Evolutionary conservation across 1,140 invertebrate species (phyloP).

Genomic region (Monomorium pharaonis): DNA sequence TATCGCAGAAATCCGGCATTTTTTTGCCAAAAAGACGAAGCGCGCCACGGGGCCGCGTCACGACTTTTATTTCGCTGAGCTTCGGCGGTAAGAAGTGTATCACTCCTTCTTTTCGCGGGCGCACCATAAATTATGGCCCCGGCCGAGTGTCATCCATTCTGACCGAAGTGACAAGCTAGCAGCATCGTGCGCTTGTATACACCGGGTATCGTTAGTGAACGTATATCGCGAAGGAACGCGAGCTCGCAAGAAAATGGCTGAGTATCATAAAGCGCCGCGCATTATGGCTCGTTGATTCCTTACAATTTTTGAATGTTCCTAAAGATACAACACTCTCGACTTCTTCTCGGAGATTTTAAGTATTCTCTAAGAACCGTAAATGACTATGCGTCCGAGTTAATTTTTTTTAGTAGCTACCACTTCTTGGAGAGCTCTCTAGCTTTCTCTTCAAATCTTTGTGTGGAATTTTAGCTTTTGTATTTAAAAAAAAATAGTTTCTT

Average conservation of each 20-base stretch:
- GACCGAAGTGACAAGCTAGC: conserved; percentile 51
- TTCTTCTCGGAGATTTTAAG: background rate
- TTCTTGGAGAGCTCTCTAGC: background rate
- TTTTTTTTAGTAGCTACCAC: background rate
- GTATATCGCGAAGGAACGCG: background rate
- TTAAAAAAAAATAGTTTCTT: background rate
- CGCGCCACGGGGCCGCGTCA: conserved; percentile 8
- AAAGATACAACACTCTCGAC: background rate
- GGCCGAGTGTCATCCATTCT: conserved; percentile 54
- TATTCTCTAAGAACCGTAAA: background rate
- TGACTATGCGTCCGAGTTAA: background rate
- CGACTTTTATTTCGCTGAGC: conserved; percentile 47
- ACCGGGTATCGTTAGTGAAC: conserved; percentile 40
- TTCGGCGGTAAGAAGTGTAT: conserved; percentile 32
- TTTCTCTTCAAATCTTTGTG: background rate
- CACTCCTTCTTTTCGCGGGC: conserved; percentile 27
- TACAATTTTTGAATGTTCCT: conserved; percentile 8
- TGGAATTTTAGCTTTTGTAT: background rate
- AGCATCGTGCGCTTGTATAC: conserved; percentile 46
- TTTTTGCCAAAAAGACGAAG: conserved; percentile 11
- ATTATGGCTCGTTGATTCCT: background rate
- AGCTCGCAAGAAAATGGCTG: conserved; percentile 37
- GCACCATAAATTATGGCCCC: conserved; percentile 35
- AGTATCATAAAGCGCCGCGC: conserved; percentile 13
- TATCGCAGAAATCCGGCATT: conserved; percentile 4